Evolutionary conservation across 2,888 invertebrate species (phyloP).

Genomic region (Morpho deidamia): DNA sequence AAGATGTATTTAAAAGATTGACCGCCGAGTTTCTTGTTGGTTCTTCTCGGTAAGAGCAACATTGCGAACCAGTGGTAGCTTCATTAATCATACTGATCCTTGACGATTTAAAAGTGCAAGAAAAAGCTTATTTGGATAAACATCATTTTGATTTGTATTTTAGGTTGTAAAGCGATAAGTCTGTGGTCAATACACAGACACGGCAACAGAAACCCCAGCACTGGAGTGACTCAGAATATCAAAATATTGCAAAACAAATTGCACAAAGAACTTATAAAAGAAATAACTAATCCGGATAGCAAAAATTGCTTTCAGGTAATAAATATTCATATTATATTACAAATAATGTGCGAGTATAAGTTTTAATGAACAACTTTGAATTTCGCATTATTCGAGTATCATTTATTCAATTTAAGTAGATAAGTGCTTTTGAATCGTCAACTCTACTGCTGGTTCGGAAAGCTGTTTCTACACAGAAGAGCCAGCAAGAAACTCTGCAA

Average conservation of each 20-base stretch:
- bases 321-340: background rate
- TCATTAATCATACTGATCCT: too few relatives aligned
- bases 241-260: constrained; percentile 69
- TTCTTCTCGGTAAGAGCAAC: too few relatives aligned
- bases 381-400: too few relatives aligned
- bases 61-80: too few relatives aligned
- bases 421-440: background rate
- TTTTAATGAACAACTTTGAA: too few relatives aligned
- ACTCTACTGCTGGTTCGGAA: background rate
- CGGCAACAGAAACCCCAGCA: constrained; percentile 82
- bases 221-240: constrained; percentile 70
- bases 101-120: too few relatives aligned
- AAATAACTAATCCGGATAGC: background rate
- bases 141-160: background rate
- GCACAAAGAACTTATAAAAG: background rate
- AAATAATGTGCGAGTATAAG: too few relatives aligned
- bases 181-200: constrained; percentile 85
- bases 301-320: constrained; percentile 52
- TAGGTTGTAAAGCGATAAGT: constrained; percentile 53
- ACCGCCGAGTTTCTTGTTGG: too few relatives aligned
- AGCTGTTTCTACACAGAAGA: background rate
- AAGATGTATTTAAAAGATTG: too few relatives aligned
- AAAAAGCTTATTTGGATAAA: too few relatives aligned
- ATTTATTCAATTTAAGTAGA: too few relatives aligned
- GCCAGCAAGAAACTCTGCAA: too few relatives aligned